Conservation (phyloP, 2,888 invertebrate genomes). For the Oscheius sp. region DNA sequence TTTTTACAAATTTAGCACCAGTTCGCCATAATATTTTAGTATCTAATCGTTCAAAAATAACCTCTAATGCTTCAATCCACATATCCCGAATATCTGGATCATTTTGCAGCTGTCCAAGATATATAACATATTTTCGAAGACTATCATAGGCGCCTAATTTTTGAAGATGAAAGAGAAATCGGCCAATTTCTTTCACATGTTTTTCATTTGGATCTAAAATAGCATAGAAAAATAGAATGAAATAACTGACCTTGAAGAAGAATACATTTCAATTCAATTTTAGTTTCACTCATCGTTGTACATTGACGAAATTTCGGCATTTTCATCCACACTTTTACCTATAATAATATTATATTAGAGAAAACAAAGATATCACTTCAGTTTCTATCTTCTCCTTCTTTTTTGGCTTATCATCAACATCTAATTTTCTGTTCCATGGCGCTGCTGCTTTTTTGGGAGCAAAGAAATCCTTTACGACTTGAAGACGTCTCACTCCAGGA, state of each 20-base stretch:
- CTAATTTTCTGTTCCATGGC: neutral
- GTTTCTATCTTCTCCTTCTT: neutral
- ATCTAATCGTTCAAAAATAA: conserved; percentile 1
- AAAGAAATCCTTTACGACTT: conserved; percentile 14
- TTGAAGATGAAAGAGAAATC: neutral
- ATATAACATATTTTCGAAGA: neutral
- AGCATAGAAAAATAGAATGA: neutral
- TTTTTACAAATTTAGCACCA: neutral
- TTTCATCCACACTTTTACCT: neutral
- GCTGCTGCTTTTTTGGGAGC: neutral
- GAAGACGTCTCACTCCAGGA: neutral
- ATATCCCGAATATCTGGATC: neutral
- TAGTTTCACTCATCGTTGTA: neutral
- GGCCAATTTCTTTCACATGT: neutral
- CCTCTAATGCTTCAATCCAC: neutral
- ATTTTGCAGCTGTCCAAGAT: neutral
- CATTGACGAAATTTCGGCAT: conserved; percentile 4
- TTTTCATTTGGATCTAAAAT: neutral
- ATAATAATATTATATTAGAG: too few species aligned
- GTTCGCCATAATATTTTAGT: neutral
- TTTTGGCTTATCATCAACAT: neutral
- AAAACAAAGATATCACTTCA: too few species aligned
- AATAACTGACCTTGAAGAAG: neutral
- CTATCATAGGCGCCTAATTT: conserved; percentile 8
- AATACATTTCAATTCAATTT: conserved; percentile 1